Evolutionary conservation across 2,113 vertebrate species (phyloP).

Genomic region (Larimichthys polyactis): DNA sequence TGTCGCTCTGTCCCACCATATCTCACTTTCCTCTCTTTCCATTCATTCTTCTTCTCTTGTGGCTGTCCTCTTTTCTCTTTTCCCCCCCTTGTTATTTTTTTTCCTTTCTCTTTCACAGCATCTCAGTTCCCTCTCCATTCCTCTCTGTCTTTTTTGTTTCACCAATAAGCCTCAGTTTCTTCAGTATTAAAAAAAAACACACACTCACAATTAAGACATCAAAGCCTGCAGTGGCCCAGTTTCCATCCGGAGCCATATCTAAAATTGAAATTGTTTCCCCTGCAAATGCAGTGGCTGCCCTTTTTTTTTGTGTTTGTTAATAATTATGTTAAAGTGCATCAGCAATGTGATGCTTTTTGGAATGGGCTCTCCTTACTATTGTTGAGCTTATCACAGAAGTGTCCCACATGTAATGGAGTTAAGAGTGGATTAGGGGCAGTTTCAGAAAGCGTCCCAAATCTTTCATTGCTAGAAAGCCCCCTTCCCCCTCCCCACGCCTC

Average conservation of each 20-base stretch:
- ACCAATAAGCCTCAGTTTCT: constrained; percentile 70
- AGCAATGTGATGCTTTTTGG: constrained; percentile 39
- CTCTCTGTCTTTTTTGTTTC: constrained; percentile 37
- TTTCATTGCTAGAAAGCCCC: constrained; percentile 71
- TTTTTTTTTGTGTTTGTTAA: constrained; percentile 69
- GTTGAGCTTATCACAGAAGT: constrained; percentile 63
- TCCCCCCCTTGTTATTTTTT: constrained; percentile 34
- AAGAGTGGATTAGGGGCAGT: constrained; percentile 69
- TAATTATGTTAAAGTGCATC: constrained; percentile 50
- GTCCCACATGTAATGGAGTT: constrained; percentile 68
- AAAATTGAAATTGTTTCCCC: constrained; percentile 69
- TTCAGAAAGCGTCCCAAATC: constrained; percentile 49
- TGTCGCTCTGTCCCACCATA: constrained; percentile 35
- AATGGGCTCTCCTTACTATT: constrained; percentile 54
- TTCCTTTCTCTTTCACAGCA: constrained; percentile 52
- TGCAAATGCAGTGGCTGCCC: constrained; percentile 52
- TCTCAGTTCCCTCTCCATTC: constrained; percentile 47
- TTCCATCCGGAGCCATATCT: constrained; percentile 75
- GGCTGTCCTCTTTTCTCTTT: constrained; percentile 23
- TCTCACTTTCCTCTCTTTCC: constrained; percentile 32
- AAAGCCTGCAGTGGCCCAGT: constrained; percentile 82
- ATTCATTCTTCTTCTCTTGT: constrained; percentile 18
- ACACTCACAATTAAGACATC: constrained; percentile 81
- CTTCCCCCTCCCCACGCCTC: neutral
- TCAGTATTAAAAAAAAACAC: constrained; percentile 50